phyloP scores from a whole-genome alignment of 2,113 vertebrate species.

The Daubentonia madagascariensis region DNA sequence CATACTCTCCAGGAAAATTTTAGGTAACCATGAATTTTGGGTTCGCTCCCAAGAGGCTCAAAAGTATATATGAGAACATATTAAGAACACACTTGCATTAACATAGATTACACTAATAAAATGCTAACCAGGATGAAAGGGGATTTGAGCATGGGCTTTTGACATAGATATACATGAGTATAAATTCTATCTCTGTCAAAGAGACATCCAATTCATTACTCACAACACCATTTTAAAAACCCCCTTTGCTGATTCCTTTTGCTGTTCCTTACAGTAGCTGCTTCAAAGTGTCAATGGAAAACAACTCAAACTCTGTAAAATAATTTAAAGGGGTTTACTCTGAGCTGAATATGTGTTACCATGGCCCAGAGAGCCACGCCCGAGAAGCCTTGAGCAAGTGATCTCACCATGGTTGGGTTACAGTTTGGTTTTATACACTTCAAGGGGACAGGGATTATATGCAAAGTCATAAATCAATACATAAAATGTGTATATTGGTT shows the following conservation, averaged over 20 bases:
- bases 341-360: too few relatives aligned
- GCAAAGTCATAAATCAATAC: too few relatives aligned
- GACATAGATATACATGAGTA: fast-evolving
- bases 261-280: not conserved
- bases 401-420: too few relatives aligned
- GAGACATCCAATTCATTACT: not conserved
- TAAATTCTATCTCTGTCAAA: not conserved
- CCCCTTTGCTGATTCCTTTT: not conserved
- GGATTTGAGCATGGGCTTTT: not conserved
- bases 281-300: not conserved
- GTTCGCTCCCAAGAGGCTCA: not conserved
- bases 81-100: not conserved
- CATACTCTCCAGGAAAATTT: not conserved
- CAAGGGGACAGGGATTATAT: too few relatives aligned
- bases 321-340: too few relatives aligned
- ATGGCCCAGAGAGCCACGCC: too few relatives aligned
- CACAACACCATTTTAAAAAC: not conserved
- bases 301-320: too few relatives aligned
- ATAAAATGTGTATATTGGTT: too few relatives aligned
- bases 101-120: not conserved
- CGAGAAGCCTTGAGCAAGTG: too few relatives aligned
- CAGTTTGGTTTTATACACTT: too few relatives aligned
- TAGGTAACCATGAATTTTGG: not conserved
- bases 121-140: not conserved
- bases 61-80: not conserved